Conservation (phyloP, 1,140 invertebrate genomes). For the Sycobia sp. region DNA sequence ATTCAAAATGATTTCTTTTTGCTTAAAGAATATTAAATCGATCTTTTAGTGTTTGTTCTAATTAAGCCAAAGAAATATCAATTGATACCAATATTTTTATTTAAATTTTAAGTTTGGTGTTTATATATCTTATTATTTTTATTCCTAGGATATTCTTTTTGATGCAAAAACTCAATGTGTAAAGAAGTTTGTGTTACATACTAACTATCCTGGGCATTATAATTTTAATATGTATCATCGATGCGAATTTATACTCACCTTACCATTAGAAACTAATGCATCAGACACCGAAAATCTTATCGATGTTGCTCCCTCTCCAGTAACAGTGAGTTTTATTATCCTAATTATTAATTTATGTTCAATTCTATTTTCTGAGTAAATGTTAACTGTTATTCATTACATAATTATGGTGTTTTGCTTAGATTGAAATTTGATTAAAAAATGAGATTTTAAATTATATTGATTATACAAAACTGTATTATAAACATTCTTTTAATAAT, state of each 20-base stretch:
- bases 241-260: slow-evolving; percentile 83
- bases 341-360: neutral
- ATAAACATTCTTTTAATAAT: too few species aligned
- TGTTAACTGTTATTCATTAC: too few species aligned
- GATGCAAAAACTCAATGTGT: slow-evolving; percentile 92
- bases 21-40: too few species aligned
- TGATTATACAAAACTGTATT: too few species aligned
- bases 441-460: too few species aligned
- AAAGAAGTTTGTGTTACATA: slow-evolving; percentile 97
- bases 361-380: too few species aligned
- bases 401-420: too few species aligned
- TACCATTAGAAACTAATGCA: slow-evolving; percentile 67
- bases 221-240: slow-evolving; percentile 98
- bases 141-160: slow-evolving; percentile 91
- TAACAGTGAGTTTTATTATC: slow-evolving; percentile 61
- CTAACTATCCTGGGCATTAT: slow-evolving; percentile 98
- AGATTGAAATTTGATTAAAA: slow-evolving; percentile 26
- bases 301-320: slow-evolving; percentile 66
- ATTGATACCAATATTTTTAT: neutral
- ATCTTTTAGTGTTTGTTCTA: too few species aligned
- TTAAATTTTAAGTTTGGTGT: too few species aligned
- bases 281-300: slow-evolving; percentile 64
- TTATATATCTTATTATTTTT: neutral
- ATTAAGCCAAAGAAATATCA: too few species aligned
- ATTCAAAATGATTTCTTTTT: too few species aligned